Base-by-base conservation (phyloP, 2,888 invertebrate species). In the Lochmaea crataegi region DNA sequence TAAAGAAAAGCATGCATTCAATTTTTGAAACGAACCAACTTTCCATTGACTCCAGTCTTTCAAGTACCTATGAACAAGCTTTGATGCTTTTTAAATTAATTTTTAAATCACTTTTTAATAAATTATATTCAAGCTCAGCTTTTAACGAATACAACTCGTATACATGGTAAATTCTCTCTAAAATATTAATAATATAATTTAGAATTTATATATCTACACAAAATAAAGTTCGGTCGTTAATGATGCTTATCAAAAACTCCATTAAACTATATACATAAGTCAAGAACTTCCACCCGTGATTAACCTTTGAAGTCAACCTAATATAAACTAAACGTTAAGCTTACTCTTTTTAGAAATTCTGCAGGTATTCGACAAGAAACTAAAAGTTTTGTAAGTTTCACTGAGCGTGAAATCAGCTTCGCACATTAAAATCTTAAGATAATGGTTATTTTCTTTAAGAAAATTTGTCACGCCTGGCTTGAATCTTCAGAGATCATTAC, bases 401-500 rank as follows among this genome's bases (percentile, higher is more conserved):
- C 26, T 60, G 18, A 58, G 68, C 58, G 42, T 68, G 58, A 60
- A 68, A 68, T 58, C 48, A 58, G 57, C 32, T 67, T 67, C 26
- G 58, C 58, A 60, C 68, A 60, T 68, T 68, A 68, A 68, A 68
- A 60, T 68, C 16, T 68, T n/a, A 58, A 22, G 10, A 22, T 32
- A 16, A 66, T 56, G 53, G 26, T 32, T 45, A 45, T 60, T 60
- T 60, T 45, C 57, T 48, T 67, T 41, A 18, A 32, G 58, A 60
- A 68, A 18, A 58, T 57, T 68, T 68, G 60, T 60, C 58, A 68
- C 48, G 60, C 45, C 45, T 65, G n/a, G 60, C 38, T 32, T 58
- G 26, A 58, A 58, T 14, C 32, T 58, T 32, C 38, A 14, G 32
- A 26, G 58, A 58, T 58, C 58, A 14, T 58, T 58, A 58, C 58